phyloP scores from a whole-genome alignment of 1,140 invertebrate genomes.

The Heliconius nattereri region DNA sequence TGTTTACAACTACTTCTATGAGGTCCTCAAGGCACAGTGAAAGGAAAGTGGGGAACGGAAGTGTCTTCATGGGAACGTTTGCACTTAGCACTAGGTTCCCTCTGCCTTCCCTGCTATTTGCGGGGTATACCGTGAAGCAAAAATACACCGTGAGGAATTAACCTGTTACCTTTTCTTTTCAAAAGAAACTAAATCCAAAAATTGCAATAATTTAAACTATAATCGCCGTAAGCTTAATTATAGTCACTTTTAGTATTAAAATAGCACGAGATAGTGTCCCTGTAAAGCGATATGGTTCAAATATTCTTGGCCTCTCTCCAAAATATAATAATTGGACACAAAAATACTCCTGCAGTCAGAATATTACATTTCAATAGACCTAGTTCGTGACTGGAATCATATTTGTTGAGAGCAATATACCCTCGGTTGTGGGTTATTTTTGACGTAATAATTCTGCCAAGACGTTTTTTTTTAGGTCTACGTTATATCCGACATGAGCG shows the following conservation, averaged over 20 bases:
- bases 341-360: slow-evolving; percentile 27
- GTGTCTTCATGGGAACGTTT: too few species aligned
- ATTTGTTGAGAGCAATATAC: neutral
- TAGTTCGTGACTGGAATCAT: slow-evolving; percentile 26
- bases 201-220: neutral
- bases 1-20: neutral
- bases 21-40: too few species aligned
- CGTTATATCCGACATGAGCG: neutral
- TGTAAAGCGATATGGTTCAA: slow-evolving; percentile 30
- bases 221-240: slow-evolving; percentile 23
- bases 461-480: neutral
- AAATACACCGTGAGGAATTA: neutral
- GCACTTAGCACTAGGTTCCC: too few species aligned
- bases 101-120: too few species aligned
- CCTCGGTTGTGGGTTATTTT: neutral
- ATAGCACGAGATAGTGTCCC: slow-evolving; percentile 17
- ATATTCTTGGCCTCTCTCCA: slow-evolving; percentile 31
- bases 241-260: slow-evolving; percentile 30
- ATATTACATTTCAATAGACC: slow-evolving; percentile 29
- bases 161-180: neutral
- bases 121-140: neutral
- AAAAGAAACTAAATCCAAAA: neutral
- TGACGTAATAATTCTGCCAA: neutral
- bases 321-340: slow-evolving; percentile 31
- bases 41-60: too few species aligned